Percentiles rank a stretch among this genome's conserved stretches.
phyloP scores from a whole-genome alignment of 2,797 vertebrate genomes.

The Enteromius mattozi region DNA sequence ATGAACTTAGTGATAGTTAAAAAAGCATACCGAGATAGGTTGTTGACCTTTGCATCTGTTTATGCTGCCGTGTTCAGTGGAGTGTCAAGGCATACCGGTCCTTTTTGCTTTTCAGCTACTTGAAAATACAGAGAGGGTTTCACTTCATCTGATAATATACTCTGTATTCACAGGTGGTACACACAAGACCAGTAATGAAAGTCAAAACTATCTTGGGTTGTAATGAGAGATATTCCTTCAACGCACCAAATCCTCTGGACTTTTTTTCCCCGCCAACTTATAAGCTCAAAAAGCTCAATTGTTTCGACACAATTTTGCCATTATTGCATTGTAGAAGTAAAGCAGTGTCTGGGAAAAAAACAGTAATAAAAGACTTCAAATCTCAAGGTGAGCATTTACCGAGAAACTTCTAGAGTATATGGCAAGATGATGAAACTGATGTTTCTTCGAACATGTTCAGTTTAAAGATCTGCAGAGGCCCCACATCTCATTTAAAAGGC shows the following conservation, averaged over 20 bases:
- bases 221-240: constrained; percentile 21
- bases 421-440: constrained; percentile 20
- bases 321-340: constrained; percentile 22
- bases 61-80: constrained; percentile 36
- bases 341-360: not conserved
- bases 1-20: constrained; percentile 55
- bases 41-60: constrained; percentile 50
- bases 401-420: not conserved
- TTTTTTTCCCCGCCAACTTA: not conserved
- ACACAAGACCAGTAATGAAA: constrained; percentile 34
- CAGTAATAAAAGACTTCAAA: constrained; percentile 19
- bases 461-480: constrained; percentile 12
- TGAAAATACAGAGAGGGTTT: constrained; percentile 39
- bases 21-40: constrained; percentile 32
- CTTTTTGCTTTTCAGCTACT: constrained; percentile 41
- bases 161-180: constrained; percentile 30
- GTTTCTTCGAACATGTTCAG: constrained; percentile 9
- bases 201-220: constrained; percentile 23
- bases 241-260: constrained; percentile 9
- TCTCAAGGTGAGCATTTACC: not conserved
- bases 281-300: constrained; percentile 17
- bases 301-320: not conserved
- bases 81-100: constrained; percentile 9
- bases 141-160: constrained; percentile 23
- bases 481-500: constrained; percentile 28